Evolutionary conservation across 2,888 invertebrate genomes (phyloP), one percentile per base, ranked within the genome.

Genomic region (Hetaerina titia): DNA sequence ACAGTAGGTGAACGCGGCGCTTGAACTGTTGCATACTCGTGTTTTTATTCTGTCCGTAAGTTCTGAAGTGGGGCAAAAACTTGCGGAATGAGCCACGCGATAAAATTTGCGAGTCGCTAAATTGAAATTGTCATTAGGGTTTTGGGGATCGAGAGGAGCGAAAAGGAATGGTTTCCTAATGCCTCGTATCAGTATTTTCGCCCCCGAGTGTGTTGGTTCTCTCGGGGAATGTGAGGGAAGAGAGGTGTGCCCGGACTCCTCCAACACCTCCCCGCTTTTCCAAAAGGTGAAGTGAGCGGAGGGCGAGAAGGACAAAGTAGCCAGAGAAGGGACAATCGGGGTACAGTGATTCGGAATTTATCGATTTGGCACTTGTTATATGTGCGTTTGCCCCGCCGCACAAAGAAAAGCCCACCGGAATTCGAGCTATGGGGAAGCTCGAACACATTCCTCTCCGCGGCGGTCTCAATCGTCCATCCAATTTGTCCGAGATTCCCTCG

Each of bases 331-430:
- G 22, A n/a, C n/a, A 69, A n/a, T 69, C 69, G 22, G 69, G 69
- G 22, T 69, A 69, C 9, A 69, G 81, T 31, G 81, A 31, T 81
- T 31, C 81, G 81, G 81, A 31, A 31, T 81, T 81, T 81, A 81
- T 81, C 81, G 81, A 81, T 81, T 9, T 81, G 81, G 15, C 81
- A 31, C 81, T 81, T 81, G 81, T 81, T 81, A 22, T n/a, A n/a
- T 31, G 81, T 31, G 81, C 22, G 25, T 31, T 81, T 19, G 22
- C 22, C 31, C 31, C 81, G 9, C 31, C 81, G 13, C 25, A 69
- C 69, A n/a, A 69, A 69, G 69, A n/a, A n/a, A 69, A 69, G 22
- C 81, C 15, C 31, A 25, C 4, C 31, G 31, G 25, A 81, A 31
- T 81, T 25, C 13, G 25, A 4, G 22, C 11, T 19, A 22, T 31